phyloP scores from a whole-genome alignment of 1,140 invertebrate genomes.

The Leptinotarsa undecemlineata region DNA sequence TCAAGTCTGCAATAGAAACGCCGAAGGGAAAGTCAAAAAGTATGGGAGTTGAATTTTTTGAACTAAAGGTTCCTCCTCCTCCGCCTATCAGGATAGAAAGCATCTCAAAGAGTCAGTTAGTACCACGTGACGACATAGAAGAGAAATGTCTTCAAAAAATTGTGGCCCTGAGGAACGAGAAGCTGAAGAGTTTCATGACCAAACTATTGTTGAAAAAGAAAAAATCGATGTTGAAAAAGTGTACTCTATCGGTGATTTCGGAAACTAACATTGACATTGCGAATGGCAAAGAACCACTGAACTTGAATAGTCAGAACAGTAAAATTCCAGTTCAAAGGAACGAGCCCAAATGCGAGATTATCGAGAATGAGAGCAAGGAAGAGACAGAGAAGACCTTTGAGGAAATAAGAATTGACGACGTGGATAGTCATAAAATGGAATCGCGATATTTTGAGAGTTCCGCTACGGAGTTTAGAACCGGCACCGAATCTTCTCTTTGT shows the following conservation, averaged over 20 bases:
- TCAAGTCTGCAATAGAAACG: background rate
- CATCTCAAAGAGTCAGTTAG: no score
- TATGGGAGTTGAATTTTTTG: background rate
- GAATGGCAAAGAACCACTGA: background rate
- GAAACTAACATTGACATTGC: conserved; percentile 11
- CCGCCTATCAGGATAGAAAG: no score
- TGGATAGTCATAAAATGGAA: no score
- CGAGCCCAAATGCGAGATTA: no score
- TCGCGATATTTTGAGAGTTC: no score
- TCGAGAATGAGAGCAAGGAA: no score
- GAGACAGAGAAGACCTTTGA: background rate
- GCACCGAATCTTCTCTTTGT: background rate
- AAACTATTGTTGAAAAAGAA: conserved; percentile 14
- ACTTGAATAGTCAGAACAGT: no score
- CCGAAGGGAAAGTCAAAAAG: background rate
- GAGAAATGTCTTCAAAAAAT: background rate
- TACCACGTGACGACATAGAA: background rate
- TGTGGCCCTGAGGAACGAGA: background rate
- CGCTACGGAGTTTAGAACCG: no score
- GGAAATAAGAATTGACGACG: background rate
- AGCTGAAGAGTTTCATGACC: conserved; percentile 9
- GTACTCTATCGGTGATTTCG: conserved; percentile 30
- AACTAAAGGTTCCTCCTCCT: background rate
- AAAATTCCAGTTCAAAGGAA: no score
- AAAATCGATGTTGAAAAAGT: conserved; percentile 27